Evolutionary conservation across 2,888 invertebrate genomes (phyloP).

Genomic region (Megaustenia siamemsis): DNA sequence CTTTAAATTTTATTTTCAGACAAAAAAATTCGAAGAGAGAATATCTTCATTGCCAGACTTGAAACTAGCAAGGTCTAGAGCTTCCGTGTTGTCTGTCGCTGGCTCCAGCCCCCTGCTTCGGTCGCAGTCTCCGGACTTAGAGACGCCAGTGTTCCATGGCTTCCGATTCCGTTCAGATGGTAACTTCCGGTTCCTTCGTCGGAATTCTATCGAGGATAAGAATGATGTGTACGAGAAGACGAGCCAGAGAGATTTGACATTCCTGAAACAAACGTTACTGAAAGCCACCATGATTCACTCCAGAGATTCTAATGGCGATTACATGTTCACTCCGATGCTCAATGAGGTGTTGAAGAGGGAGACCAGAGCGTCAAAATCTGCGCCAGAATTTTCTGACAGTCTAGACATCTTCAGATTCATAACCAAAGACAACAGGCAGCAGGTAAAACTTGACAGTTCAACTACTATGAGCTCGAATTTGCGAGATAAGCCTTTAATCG

Average conservation of each 20-base stretch:
- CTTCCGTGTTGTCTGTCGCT: background rate
- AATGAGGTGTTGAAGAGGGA: background rate
- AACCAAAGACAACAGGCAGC: background rate
- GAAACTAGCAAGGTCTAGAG: background rate
- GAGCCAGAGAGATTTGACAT: background rate
- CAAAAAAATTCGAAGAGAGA: background rate
- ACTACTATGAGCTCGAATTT: background rate
- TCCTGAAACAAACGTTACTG: slow-evolving; percentile 11
- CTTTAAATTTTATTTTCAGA: background rate
- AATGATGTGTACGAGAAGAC: background rate
- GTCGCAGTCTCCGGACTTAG: background rate
- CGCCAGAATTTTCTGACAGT: background rate
- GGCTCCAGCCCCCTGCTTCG: background rate
- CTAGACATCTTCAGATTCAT: slow-evolving; percentile 12
- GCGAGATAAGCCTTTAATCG: background rate
- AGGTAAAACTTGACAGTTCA: background rate
- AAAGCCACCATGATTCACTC: slow-evolving; percentile 27
- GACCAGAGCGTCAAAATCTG: background rate
- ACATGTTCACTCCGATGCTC: slow-evolving; percentile 15
- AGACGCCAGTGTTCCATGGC: background rate
- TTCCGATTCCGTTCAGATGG: slow-evolving; percentile 40
- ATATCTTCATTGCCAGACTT: background rate
- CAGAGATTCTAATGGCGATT: background rate
- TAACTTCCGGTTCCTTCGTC: background rate
- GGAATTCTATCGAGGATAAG: background rate